These are phyloP conservation scores for Lepidurus packardi DNA, from an alignment of 1,140 invertebrate genomes.

Conservation along the genomic window DNA sequence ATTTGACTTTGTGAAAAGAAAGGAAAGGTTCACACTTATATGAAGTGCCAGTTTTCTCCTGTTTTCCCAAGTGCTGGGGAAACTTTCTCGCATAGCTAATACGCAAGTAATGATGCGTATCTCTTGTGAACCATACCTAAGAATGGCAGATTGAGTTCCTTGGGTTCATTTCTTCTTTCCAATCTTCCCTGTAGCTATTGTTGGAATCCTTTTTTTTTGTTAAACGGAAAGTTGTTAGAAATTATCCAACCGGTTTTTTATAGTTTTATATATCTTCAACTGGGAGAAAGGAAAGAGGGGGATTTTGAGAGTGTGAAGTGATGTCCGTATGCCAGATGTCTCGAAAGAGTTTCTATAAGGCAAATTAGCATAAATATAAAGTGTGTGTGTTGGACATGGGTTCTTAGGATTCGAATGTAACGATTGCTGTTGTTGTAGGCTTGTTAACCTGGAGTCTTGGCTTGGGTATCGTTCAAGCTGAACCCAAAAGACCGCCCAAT, in stretches of 20 bases:
- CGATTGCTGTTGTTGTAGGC: background rate
- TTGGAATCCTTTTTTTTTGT: background rate
- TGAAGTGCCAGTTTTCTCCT: background rate
- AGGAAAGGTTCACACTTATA: no score
- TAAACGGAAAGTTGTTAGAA: background rate
- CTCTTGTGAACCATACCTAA: background rate
- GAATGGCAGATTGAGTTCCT: background rate
- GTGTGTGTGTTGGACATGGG: background rate
- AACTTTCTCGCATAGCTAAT: slow-evolving; percentile 12
- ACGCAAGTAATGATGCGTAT: slow-evolving; percentile 11
- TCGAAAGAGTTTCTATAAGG: background rate
- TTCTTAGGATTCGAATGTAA: background rate
- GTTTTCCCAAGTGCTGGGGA: background rate
- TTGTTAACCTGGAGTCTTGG: slow-evolving; percentile 6
- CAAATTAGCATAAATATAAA: background rate
- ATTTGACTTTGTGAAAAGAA: no score
- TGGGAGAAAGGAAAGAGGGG: background rate
- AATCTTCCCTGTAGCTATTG: background rate
- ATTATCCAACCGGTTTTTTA: background rate
- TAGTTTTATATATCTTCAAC: background rate
- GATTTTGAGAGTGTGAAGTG: background rate
- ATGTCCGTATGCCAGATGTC: background rate
- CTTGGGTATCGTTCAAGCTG: slow-evolving; percentile 5
- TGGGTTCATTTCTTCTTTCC: background rate
- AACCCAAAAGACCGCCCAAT: slow-evolving; percentile 52